A percentile compares a stretch with the other conserved stretches of the same genome.
These are phyloP conservation scores for Adelges cooleyi DNA, from an alignment of 1,140 invertebrate species.

Conservation along the genomic window DNA sequence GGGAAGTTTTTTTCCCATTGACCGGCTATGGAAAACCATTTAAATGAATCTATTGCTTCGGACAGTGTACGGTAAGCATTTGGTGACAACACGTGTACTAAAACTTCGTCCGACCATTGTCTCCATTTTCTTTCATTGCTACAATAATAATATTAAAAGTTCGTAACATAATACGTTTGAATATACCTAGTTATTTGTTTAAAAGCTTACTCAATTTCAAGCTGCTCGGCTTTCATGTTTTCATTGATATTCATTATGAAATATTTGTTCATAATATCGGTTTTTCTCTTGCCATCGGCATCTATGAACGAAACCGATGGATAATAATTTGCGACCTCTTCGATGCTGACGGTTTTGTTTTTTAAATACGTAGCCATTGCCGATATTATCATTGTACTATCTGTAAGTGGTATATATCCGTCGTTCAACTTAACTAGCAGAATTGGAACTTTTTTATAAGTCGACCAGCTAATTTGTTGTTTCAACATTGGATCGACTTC, in stretches of 20 bases:
- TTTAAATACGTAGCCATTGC: conserved; percentile 64
- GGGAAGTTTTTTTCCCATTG: conserved; percentile 87
- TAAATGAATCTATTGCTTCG: conserved; percentile 81
- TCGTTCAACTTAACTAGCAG: conserved; percentile 61
- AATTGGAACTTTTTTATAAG: conserved; percentile 93
- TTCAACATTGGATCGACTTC: conserved; percentile 92
- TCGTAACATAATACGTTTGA: not conserved
- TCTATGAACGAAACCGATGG: conserved; percentile 57
- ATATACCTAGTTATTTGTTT: not conserved
- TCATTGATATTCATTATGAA: conserved; percentile 68
- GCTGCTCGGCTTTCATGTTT: conserved; percentile 44
- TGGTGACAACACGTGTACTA: conserved; percentile 88
- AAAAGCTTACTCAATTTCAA: conserved; percentile 13
- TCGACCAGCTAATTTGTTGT: conserved; percentile 84
- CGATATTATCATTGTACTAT: conserved; percentile 91
- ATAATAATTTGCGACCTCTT: conserved; percentile 70
- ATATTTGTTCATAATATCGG: conserved; percentile 87
- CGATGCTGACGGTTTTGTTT: conserved; percentile 49
- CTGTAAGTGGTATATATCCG: conserved; percentile 74
- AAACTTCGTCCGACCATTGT: conserved; percentile 80
- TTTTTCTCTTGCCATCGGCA: conserved; percentile 52
- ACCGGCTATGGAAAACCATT: conserved; percentile 80
- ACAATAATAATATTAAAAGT: conserved; percentile 37
- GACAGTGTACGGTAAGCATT: conserved; percentile 83
- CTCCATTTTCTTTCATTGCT: conserved; percentile 91